Evolutionary conservation across 2,888 invertebrate genomes (phyloP).

Genomic region (Epinotia bilunana): DNA sequence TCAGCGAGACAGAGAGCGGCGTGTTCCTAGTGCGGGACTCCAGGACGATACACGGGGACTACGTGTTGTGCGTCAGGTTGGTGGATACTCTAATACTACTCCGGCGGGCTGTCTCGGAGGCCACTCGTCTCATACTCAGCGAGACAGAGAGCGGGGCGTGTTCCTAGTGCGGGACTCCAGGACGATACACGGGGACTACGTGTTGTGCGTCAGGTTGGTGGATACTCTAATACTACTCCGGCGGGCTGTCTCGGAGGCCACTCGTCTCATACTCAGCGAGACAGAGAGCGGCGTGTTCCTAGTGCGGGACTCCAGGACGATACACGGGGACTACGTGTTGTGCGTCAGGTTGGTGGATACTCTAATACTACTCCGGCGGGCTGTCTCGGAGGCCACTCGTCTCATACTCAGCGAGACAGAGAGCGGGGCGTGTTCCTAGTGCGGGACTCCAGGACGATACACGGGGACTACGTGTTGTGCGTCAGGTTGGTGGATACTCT

Average conservation of each 20-base stretch:
- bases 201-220: constrained; percentile 94
- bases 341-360: constrained; percentile 90
- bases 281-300: constrained; percentile 96
- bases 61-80: constrained; percentile 96
- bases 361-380: too few species aligned
- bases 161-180: constrained; percentile 97
- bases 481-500: too few species aligned
- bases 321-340: constrained; percentile 90
- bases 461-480: too few species aligned
- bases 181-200: constrained; percentile 87
- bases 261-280: constrained; percentile 90
- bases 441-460: too few species aligned
- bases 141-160: constrained; percentile 93
- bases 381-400: too few species aligned
- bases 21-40: constrained; percentile 93
- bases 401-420: too few species aligned
- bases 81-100: constrained; percentile 37
- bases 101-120: neutral
- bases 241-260: neutral
- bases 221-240: neutral
- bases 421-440: too few species aligned
- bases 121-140: constrained; percentile 87
- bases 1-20: constrained; percentile 75
- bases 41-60: constrained; percentile 96
- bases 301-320: constrained; percentile 96